These are phyloP conservation scores for Abscondita cerata DNA, from an alignment of 2,888 invertebrate species.

Conservation along the genomic window DNA sequence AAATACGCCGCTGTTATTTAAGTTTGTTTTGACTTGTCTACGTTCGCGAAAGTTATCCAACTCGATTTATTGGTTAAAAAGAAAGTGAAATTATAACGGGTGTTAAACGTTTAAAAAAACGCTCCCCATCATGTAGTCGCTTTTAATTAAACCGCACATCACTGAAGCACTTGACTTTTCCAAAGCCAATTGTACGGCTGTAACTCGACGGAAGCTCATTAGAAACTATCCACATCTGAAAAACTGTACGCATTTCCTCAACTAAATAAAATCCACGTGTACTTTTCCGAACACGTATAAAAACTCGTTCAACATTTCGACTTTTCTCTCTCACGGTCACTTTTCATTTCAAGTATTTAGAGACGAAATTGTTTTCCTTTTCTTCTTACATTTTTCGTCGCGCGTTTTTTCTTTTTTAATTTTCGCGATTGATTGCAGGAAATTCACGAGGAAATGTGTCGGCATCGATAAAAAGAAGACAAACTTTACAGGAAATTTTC, in stretches of 20 bases:
- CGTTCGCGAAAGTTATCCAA: conserved; percentile 22
- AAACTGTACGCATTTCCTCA: conserved; percentile 23
- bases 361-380: conserved; percentile 33
- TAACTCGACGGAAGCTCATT: conserved; percentile 34
- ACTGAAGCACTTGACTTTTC: conserved; percentile 42
- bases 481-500: conserved; percentile 26
- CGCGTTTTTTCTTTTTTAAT: conserved; percentile 23
- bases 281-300: conserved; percentile 14
- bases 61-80: conserved; percentile 16
- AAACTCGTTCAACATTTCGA: conserved; percentile 29
- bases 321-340: conserved; percentile 37
- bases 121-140: conserved; percentile 44
- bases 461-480: conserved; percentile 39
- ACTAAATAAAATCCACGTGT: conserved; percentile 29
- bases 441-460: conserved; percentile 44
- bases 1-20: conserved; percentile 37
- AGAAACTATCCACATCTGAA: conserved; percentile 28
- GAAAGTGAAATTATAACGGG: background rate
- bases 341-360: conserved; percentile 35
- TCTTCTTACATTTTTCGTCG: conserved; percentile 17
- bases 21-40: conserved; percentile 26
- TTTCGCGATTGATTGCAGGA: conserved; percentile 42
- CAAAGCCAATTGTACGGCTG: conserved; percentile 38
- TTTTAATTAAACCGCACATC: conserved; percentile 46
- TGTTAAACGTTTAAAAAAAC: conserved; percentile 37